These are phyloP conservation scores for Acanthopagrus latus DNA, from an alignment of 2,797 vertebrate genomes.

Conservation along the genomic window DNA sequence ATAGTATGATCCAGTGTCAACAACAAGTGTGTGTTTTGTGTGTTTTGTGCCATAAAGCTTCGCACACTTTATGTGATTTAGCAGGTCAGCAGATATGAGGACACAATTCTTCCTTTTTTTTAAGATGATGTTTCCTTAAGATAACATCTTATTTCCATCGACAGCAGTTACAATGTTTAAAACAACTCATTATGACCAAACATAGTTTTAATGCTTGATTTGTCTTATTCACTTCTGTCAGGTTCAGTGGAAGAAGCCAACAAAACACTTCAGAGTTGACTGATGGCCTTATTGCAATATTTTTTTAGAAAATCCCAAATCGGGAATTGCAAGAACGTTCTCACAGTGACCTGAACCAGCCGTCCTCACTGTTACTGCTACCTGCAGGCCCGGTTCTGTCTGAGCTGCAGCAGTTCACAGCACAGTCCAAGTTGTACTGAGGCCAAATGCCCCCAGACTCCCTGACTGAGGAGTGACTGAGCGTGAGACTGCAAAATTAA, in stretches of 20 bases:
- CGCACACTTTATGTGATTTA: too few species aligned
- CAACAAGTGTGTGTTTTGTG: too few species aligned
- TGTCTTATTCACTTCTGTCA: not conserved
- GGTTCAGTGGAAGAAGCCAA: not conserved
- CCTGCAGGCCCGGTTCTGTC: conserved; percentile 3
- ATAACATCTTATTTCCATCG: not conserved
- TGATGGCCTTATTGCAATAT: not conserved
- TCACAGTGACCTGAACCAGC: not conserved
- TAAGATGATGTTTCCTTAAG: too few species aligned
- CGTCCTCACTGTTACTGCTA: not conserved
- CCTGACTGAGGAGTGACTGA: conserved; percentile 50
- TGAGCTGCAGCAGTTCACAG: conserved; percentile 5
- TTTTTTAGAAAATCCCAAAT: conserved; percentile 7
- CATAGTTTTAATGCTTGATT: not conserved
- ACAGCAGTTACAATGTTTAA: not conserved
- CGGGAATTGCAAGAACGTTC: not conserved
- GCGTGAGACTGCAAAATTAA: conserved; percentile 64
- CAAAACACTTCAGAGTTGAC: not conserved
- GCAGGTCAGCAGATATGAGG: too few species aligned
- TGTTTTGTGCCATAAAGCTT: too few species aligned
- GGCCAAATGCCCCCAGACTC: conserved; percentile 35
- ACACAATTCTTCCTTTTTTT: too few species aligned
- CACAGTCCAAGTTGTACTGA: not conserved
- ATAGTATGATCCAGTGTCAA: too few species aligned
- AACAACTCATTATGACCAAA: too few species aligned